Percentiles rank a stretch among this genome's conserved stretches.
These are phyloP conservation scores for Sipha maydis DNA, from an alignment of 2,888 invertebrate genomes.

Conservation along the genomic window DNA sequence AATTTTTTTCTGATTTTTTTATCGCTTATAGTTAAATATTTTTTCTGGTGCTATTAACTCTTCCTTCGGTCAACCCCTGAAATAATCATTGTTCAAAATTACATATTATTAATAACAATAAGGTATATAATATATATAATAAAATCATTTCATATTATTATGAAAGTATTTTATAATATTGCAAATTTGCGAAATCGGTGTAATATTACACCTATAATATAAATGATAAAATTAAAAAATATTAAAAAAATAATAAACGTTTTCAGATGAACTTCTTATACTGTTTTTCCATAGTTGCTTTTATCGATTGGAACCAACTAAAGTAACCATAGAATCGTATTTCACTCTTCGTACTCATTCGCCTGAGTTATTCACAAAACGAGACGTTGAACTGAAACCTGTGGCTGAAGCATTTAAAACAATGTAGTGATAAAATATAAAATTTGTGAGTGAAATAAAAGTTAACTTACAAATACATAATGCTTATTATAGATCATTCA, in stretches of 20 bases:
- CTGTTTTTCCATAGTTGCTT: slow-evolving; percentile 63
- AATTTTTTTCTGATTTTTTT: too few species aligned
- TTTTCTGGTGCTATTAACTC: too few species aligned
- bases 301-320: slow-evolving; percentile 63
- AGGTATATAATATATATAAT: too few species aligned
- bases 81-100: too few species aligned
- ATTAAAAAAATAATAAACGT: not conserved
- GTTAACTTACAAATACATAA: not conserved
- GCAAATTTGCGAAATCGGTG: too few species aligned
- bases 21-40: too few species aligned
- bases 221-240: not conserved
- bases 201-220: not conserved
- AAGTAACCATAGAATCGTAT: slow-evolving; percentile 63
- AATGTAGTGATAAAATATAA: slow-evolving; percentile 43
- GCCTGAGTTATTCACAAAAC: slow-evolving; percentile 63
- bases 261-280: slow-evolving; percentile 61
- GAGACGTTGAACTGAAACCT: slow-evolving; percentile 51
- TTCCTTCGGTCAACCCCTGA: too few species aligned
- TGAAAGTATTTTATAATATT: too few species aligned
- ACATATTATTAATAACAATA: too few species aligned
- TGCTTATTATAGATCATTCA: slow-evolving; percentile 9
- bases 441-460: not conserved
- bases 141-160: too few species aligned
- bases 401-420: slow-evolving; percentile 60
- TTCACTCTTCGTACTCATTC: slow-evolving; percentile 63